phyloP scores from a whole-genome alignment of 1,140 invertebrate genomes.

The Anthonomus grandis region DNA sequence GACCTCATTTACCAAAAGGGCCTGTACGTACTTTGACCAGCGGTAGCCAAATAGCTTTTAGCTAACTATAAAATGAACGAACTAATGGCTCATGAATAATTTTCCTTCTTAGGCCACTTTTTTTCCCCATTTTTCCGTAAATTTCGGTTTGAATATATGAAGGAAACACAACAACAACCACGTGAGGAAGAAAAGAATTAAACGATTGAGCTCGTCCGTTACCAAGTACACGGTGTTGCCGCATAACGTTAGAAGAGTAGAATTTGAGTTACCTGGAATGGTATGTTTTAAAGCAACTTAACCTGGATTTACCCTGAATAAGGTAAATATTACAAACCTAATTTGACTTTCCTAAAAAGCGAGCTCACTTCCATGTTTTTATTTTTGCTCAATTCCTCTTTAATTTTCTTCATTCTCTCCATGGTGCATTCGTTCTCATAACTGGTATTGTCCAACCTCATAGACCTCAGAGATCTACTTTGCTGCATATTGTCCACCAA shows the following conservation, averaged over 20 bases:
- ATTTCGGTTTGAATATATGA: not conserved
- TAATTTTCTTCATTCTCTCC: not conserved
- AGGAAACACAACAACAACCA: not conserved
- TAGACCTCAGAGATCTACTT: not conserved
- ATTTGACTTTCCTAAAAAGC: constrained; percentile 12
- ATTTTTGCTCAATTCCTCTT: not conserved
- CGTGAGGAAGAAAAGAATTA: not conserved
- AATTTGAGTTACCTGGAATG: too few relatives aligned
- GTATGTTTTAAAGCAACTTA: too few relatives aligned
- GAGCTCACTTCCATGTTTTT: not conserved
- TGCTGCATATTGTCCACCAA: not conserved
- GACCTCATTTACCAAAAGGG: constrained; percentile 7
- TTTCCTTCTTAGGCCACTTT: not conserved
- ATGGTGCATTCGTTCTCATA: not conserved
- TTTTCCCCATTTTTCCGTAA: not conserved
- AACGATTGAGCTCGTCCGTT: not conserved
- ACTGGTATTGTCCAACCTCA: not conserved
- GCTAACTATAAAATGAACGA: not conserved
- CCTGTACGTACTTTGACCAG: not conserved
- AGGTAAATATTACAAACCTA: constrained; percentile 6
- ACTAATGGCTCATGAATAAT: not conserved
- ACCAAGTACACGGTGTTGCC: not conserved
- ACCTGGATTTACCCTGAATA: too few relatives aligned
- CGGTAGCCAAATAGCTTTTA: not conserved
- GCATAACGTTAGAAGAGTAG: too few relatives aligned